Conservation (phyloP, 2,888 invertebrate genomes). For the Pelosia muscerda region DNA sequence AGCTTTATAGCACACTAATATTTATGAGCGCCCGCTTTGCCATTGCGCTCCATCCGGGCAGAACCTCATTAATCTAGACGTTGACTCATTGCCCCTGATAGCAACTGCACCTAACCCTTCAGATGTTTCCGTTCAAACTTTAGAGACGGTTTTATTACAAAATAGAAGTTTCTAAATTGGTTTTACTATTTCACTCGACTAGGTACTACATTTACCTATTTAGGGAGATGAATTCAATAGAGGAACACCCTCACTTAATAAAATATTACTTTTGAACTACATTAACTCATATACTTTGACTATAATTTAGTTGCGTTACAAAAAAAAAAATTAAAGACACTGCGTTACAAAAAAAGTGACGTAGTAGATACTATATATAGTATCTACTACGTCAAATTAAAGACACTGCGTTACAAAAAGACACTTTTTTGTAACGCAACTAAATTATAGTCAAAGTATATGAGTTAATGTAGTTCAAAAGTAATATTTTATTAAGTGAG, state of each 20-base stretch:
- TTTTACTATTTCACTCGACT: neutral
- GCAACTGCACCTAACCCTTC: constrained; percentile 19
- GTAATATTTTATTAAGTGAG: too few species aligned
- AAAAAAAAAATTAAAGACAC: too few species aligned
- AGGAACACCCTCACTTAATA: too few species aligned
- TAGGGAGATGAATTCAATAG: too few species aligned
- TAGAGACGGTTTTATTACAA: neutral
- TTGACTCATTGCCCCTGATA: constrained; percentile 25
- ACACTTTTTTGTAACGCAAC: too few species aligned
- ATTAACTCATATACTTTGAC: too few species aligned
- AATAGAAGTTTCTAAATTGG: neutral
- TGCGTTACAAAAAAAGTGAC: too few species aligned
- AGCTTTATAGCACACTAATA: constrained; percentile 18
- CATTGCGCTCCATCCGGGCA: constrained; percentile 19
- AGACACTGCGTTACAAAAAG: too few species aligned
- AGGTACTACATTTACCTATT: neutral
- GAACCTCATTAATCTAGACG: constrained; percentile 22
- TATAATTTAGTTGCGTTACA: neutral
- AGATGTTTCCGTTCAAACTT: constrained; percentile 10
- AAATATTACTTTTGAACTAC: too few species aligned
- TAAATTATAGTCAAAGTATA: neutral
- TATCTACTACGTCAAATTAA: too few species aligned
- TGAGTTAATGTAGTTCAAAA: too few species aligned
- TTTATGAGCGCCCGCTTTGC: constrained; percentile 21
- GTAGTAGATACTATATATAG: too few species aligned